phyloP scores from a whole-genome alignment of 1,140 invertebrate species.

The Himalopsyche phryganea region DNA sequence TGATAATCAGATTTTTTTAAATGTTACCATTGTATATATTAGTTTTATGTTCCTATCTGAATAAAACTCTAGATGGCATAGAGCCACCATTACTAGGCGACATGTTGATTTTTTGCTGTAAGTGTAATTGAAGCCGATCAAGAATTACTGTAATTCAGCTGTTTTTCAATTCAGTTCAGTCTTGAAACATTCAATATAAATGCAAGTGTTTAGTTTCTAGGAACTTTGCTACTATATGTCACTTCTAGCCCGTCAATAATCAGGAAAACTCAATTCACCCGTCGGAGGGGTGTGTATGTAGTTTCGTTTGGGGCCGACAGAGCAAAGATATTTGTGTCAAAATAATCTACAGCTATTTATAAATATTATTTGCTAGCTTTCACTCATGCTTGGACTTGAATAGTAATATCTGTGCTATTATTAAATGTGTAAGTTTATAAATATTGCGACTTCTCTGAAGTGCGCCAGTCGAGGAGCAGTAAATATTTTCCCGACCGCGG shows the following conservation, averaged over 20 bases:
- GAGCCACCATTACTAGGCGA: constrained; percentile 40
- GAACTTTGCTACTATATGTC: constrained; percentile 1
- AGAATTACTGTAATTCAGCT: constrained; percentile 49
- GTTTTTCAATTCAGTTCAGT: constrained; percentile 5
- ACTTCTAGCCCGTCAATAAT: constrained; percentile 12
- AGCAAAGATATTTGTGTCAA: constrained; percentile 48
- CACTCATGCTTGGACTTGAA: constrained; percentile 54
- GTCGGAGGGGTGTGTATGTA: constrained; percentile 51
- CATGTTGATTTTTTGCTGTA: constrained; percentile 54
- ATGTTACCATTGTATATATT: too few relatives aligned
- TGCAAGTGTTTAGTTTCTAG: constrained; percentile 3
- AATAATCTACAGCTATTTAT: constrained; percentile 55
- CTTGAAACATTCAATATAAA: constrained; percentile 3
- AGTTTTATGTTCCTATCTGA: too few relatives aligned
- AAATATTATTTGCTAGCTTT: constrained; percentile 55
- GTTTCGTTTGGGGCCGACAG: constrained; percentile 45
- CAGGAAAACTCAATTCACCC: constrained; percentile 34
- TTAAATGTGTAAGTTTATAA: constrained; percentile 54
- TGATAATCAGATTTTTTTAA: too few relatives aligned
- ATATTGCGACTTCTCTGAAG: constrained; percentile 49
- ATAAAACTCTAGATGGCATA: constrained; percentile 18
- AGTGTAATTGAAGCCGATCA: constrained; percentile 53
- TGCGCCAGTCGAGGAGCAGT: constrained; percentile 33
- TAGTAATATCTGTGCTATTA: constrained; percentile 53
- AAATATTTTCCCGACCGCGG: constrained; percentile 33